Base-by-base conservation (phyloP, 2,113 vertebrate genomes). In the Myotis brandtii region DNA sequence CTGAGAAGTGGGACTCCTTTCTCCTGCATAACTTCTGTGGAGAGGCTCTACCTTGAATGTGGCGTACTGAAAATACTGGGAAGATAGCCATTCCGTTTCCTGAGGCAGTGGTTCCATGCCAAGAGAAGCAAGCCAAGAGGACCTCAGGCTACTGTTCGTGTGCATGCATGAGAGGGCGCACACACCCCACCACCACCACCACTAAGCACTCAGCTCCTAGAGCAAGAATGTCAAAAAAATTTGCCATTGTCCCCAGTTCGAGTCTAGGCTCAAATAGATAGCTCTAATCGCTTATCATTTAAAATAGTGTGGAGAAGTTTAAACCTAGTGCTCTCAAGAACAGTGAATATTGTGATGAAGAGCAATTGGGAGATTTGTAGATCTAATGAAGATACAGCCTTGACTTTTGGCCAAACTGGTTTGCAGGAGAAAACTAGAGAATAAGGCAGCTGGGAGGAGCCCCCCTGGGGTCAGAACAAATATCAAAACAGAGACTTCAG, bases 261-360 rank as follows among this genome's bases (percentile, higher is more conserved):
- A 89, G 43, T 30, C 48, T 25, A 21, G n/a, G 73, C 56, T 70
- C 91, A 88, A 72, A 84, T 11, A 73, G 56, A 72, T 1, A 21
- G 12, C 40, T 62, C 82, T 73, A 62, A 43, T 89, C 56, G 81
- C 56, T 52, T 43, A 25, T 40, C 46, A 86, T 73, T 77, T 92
- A 21, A 62, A 81, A 43, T 48, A 76, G 50, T 56, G 25, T 77
- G 52, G 25, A 43, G 37, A 48, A 83, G 34, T 84, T 94, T 82
- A 87, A 93, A 50, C 6, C 69, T 82, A 89, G 20, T 80, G 32
- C 50, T 46, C 56, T 83, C 34, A 77, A 70, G 66, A 93, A 90
- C 52, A 67, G 18, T 46, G 62, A 79, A 56, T 21, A 32, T 6
- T 91, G 79, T 85, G 70, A 50, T 73, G 32, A 66, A 94, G 77